These are phyloP conservation scores for Drosophila dunni DNA, from an alignment of 1,140 invertebrate species.

Conservation along the genomic window DNA sequence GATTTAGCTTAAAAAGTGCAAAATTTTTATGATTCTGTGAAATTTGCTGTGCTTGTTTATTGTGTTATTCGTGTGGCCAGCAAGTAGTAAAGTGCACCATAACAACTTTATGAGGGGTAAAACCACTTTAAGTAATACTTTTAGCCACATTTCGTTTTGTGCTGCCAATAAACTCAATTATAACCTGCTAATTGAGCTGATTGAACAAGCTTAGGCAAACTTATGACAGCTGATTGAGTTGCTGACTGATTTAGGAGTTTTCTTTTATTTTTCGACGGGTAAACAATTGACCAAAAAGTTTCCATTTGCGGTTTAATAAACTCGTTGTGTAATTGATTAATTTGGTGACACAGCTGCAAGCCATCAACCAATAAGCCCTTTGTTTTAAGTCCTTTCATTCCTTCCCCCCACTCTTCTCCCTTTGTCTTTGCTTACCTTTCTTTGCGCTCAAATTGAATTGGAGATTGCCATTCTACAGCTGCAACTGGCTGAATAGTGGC, in stretches of 20 bases:
- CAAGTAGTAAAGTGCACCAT: no score
- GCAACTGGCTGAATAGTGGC: conserved; percentile 54
- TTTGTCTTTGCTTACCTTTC: background rate
- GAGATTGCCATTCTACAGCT: conserved; percentile 52
- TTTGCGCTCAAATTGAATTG: conserved; percentile 62
- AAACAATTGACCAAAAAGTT: conserved; percentile 5
- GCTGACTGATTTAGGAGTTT: conserved; percentile 10
- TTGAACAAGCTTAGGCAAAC: background rate
- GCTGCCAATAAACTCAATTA: background rate
- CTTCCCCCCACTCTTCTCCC: background rate
- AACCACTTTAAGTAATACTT: background rate
- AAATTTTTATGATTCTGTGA: no score
- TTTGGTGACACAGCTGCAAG: conserved; percentile 34
- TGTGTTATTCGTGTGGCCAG: background rate
- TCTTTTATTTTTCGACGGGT: no score
- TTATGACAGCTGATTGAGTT: conserved; percentile 3
- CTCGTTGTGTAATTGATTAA: conserved; percentile 73
- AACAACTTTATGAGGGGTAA: no score
- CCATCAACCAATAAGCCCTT: background rate
- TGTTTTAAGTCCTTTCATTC: background rate
- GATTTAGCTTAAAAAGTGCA: no score
- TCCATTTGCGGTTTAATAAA: conserved; percentile 23
- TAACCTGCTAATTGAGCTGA: background rate
- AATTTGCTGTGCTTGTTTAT: background rate
- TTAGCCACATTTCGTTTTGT: background rate